phyloP scores from a whole-genome alignment of 2,113 vertebrate genomes.

The Xenus cinereus region DNA sequence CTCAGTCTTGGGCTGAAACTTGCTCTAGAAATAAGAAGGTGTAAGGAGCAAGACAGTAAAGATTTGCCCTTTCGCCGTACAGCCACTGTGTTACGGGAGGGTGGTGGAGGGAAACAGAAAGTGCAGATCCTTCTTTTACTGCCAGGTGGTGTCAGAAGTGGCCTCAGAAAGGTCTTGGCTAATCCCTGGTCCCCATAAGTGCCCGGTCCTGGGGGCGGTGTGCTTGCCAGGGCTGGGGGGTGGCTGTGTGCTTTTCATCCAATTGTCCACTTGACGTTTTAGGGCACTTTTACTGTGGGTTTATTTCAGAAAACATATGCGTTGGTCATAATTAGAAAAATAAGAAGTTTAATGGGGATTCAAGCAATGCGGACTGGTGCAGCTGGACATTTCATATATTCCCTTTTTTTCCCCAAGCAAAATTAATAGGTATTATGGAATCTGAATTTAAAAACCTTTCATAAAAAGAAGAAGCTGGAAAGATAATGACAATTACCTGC shows the following conservation, averaged over 20 bases:
- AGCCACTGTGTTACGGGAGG: neutral
- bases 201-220: rapidly evolving
- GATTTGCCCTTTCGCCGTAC: neutral
- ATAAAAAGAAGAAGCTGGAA: neutral
- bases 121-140: rapidly evolving
- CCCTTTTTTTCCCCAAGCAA: neutral
- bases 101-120: neutral
- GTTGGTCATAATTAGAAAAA: neutral
- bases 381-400: neutral
- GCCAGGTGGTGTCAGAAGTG: neutral
- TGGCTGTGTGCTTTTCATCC: neutral
- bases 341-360: neutral
- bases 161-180: neutral
- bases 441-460: neutral
- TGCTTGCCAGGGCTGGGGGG: neutral
- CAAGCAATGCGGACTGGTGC: neutral
- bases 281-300: neutral
- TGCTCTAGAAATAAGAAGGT: neutral
- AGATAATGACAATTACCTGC: neutral
- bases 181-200: rapidly evolving
- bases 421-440: neutral
- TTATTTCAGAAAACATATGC: neutral
- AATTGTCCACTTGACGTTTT: rapidly evolving
- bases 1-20: neutral
- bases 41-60: neutral